Evolutionary conservation across 1,140 invertebrate species (phyloP), one percentile per base, ranked within the genome.

Genomic region (Pteromalus puparum): DNA sequence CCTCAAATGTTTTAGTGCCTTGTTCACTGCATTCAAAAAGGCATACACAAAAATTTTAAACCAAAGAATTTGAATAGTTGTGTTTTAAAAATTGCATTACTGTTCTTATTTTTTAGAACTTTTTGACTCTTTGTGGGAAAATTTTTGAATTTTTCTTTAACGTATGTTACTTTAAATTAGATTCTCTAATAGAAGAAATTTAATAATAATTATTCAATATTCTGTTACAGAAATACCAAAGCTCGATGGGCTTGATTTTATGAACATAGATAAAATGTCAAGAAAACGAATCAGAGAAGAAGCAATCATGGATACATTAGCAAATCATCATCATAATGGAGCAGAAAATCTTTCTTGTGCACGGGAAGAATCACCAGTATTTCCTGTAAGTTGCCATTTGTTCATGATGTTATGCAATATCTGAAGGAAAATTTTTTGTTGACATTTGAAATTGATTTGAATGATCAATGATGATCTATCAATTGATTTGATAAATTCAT

Each of bases 251-350:
- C 78, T 81, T 85, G n/a, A 78, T 48, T 24, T 79, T 68, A 76
- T 81, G 77, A 85, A 70, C 48, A 30, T 89, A 86, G 83, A 82
- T 87, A 89, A 86, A 87, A 91, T 91, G 90, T 90, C 90, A 68
- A 90, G 89, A 81, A 91, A 91, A 86, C 86, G 90, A 79, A 68
- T 83, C 5, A 89, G 88, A 74, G 88, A 88, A 84, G 87, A 89
- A 85, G 67, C 5, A 75, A 87, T 76, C 73, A 88, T 90, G 89
- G 77, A 81, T 65, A 46, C 83, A 1, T 76, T 74, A 34, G 30
- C 34, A 26, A 87, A 88, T 65, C 87, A 81, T 74, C 76, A 79
- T 76, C 76, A 88, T 34, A 91, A 91, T 84, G 90, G 90, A 42
- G 48, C 34, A 46, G 87, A 90, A 42, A 38, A 48, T 68, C 83